phyloP scores from a whole-genome alignment of 2,113 vertebrate species.

The Calonectris borealis region DNA sequence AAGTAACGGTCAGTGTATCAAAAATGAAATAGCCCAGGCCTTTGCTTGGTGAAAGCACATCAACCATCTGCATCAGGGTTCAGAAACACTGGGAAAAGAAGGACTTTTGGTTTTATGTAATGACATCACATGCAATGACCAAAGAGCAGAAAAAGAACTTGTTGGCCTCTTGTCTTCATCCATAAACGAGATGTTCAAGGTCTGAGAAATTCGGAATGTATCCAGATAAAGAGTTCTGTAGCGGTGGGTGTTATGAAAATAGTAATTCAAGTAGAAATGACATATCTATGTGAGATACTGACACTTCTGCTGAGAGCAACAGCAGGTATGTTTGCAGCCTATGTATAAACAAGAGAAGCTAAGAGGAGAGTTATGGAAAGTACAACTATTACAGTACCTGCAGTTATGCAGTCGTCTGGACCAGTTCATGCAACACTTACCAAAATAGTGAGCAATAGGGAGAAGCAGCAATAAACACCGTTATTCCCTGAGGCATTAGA shows the following conservation, averaged over 20 bases:
- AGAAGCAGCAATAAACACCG: neutral
- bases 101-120: neutral
- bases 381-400: neutral
- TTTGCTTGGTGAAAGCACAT: neutral
- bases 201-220: neutral
- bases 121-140: neutral
- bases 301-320: neutral
- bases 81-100: neutral
- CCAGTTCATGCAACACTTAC: neutral
- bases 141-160: neutral
- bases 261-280: neutral
- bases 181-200: neutral
- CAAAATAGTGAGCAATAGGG: neutral
- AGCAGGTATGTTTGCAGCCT: neutral
- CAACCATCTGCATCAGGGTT: neutral
- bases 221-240: neutral
- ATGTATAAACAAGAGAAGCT: neutral
- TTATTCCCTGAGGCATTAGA: neutral
- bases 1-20: accelerated
- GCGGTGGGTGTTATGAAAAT: neutral
- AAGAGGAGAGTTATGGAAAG: neutral
- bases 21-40: neutral
- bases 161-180: neutral
- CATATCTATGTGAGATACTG: neutral
- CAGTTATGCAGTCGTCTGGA: neutral